Conservation (phyloP, 2,888 invertebrate genomes). For the Meloe dianella region DNA sequence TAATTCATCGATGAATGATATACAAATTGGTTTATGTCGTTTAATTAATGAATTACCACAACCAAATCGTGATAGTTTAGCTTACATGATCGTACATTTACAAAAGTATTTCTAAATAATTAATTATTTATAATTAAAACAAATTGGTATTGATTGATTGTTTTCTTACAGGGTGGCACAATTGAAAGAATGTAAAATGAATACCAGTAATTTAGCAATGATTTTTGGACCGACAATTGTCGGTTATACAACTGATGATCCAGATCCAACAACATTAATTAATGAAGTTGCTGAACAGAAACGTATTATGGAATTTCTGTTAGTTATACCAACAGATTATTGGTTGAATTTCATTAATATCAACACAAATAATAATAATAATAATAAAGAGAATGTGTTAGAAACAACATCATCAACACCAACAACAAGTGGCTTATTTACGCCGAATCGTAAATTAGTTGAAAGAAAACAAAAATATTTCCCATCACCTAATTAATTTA, state of each 20-base stretch:
- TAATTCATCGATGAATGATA: constrained; percentile 64
- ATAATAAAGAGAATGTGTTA: constrained; percentile 37
- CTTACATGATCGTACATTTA: constrained; percentile 89
- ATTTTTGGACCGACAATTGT: constrained; percentile 95
- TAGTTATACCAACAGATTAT: constrained; percentile 75
- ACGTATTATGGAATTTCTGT: constrained; percentile 64
- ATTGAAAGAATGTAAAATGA: constrained; percentile 89
- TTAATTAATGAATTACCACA: constrained; percentile 85
- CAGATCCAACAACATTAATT: constrained; percentile 74
- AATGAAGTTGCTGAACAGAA: constrained; percentile 63
- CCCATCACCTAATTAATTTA: constrained; percentile 22
- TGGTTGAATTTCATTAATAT: constrained; percentile 76
- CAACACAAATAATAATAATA: constrained; percentile 32
- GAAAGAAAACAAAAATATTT: constrained; percentile 25
- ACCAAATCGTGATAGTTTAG: constrained; percentile 93
- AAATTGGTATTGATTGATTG: neutral
- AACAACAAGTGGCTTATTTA: constrained; percentile 35
- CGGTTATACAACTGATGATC: constrained; percentile 81
- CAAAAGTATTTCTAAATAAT: constrained; percentile 66
- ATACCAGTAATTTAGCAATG: constrained; percentile 83
- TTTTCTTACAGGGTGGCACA: constrained; percentile 73
- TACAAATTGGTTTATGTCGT: constrained; percentile 71
- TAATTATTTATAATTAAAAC: constrained; percentile 3
- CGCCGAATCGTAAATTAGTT: constrained; percentile 30
- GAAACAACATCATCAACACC: constrained; percentile 30